phyloP scores from a whole-genome alignment of 2,113 vertebrate genomes.

The Gavia stellata region DNA sequence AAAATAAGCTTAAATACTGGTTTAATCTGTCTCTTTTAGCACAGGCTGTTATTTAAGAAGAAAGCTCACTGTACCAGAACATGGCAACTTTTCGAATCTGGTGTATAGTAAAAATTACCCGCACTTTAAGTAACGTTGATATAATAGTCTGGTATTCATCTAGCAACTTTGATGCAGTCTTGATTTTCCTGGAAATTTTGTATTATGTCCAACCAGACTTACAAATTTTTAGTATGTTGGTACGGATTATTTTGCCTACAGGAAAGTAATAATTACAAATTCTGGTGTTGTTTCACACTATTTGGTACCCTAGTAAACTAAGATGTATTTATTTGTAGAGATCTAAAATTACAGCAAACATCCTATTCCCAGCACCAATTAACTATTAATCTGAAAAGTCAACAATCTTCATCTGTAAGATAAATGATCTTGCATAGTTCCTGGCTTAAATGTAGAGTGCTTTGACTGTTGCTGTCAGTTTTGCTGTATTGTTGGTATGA shows the following conservation, averaged over 20 bases:
- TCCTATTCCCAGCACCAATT: background rate
- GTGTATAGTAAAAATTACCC: background rate
- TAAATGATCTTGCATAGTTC: background rate
- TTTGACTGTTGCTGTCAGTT: background rate
- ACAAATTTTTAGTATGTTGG: background rate
- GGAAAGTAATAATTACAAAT: background rate
- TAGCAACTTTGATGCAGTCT: background rate
- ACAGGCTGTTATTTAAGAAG: background rate
- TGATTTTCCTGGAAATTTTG: background rate
- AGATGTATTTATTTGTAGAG: background rate
- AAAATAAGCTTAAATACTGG: background rate
- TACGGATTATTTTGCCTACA: background rate
- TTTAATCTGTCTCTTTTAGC: background rate
- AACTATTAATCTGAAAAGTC: slow-evolving; percentile 7
- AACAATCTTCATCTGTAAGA: background rate
- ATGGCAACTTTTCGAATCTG: background rate
- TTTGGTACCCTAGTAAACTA: background rate
- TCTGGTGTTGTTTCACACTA: background rate
- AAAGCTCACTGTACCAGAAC: background rate
- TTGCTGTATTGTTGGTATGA: background rate
- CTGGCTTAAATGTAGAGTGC: background rate
- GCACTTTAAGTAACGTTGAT: background rate
- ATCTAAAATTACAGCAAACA: background rate
- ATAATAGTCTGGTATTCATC: background rate
- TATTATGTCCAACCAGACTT: background rate